Percentiles rank a stretch among this genome's conserved stretches.
These are phyloP conservation scores for Drosophila persimilis DNA, from an alignment of 1,140 invertebrate genomes.

Conservation along the genomic window DNA sequence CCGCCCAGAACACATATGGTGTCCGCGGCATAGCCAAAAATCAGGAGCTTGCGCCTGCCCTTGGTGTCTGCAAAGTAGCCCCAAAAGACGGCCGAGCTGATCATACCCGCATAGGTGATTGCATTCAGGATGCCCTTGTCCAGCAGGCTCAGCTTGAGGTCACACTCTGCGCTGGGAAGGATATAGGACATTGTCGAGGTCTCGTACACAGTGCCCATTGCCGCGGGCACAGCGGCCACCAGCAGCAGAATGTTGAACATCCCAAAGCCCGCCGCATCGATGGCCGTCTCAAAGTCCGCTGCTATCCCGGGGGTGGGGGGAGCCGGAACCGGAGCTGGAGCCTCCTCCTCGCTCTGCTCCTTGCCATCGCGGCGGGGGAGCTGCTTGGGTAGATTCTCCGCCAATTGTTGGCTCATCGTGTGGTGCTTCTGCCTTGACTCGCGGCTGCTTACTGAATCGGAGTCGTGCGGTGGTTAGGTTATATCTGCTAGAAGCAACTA, in stretches of 20 bases:
- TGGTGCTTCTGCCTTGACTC: constrained; percentile 25
- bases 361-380: constrained; percentile 19
- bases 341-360: constrained; percentile 16
- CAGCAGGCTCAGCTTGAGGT: constrained; percentile 86
- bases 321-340: not conserved
- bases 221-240: constrained; percentile 86
- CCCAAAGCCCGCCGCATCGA: constrained; percentile 86
- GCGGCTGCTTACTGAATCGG: constrained; percentile 40
- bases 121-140: constrained; percentile 89
- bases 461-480: constrained; percentile 20
- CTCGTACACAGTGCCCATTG: constrained; percentile 87
- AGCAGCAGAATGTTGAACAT: constrained; percentile 87
- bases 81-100: constrained; percentile 89
- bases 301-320: constrained; percentile 26
- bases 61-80: constrained; percentile 91
- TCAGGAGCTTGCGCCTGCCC: constrained; percentile 88
- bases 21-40: constrained; percentile 88
- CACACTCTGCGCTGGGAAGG: constrained; percentile 88
- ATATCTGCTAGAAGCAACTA: constrained; percentile 51
- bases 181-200: constrained; percentile 88
- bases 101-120: constrained; percentile 87
- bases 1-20: constrained; percentile 87
- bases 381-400: constrained; percentile 30
- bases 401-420: constrained; percentile 29
- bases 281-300: constrained; percentile 87